Evolutionary conservation across 2,888 invertebrate species (phyloP), one percentile per base, ranked within the genome.

Genomic region (Elaeidobius kamerunicus): DNA sequence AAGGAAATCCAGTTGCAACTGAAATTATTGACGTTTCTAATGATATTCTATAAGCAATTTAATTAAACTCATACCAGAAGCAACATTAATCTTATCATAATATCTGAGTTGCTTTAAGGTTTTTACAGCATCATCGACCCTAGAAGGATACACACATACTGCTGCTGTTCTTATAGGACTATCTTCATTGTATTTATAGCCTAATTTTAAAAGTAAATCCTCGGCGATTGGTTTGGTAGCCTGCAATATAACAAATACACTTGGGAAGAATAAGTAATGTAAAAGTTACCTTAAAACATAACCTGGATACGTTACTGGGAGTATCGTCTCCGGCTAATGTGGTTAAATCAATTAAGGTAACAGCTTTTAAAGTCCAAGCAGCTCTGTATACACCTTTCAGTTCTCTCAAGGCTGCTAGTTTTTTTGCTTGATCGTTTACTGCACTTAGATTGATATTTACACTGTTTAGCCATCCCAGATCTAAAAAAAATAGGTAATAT

Each of bases 121-220:
- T 27, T 75, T 68, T 38, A 78, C 75, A 36, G 88, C 92, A 75
- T 89, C 87, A 14, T 76, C 69, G 0, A 96, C 89, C 71, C 89
- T 82, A 41, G 82, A 83, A 1, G 98, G 97, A 74, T 97, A 97
- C 2, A 99, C 92, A 77, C 97, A 99, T 16, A 99, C 90, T 1
- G 98, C 96, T 35, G 89, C 98, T 32, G 91, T 88, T 59, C 76
- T 80, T 36, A 86, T 70, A 32, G 70, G 69, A 42, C 67, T 61
- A 14, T 19, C 34, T 15, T 49, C 28, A 45, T 64, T 63, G 48
- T 73, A 68, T 39, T 70, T 61, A 58, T 73, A 67, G 2, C 72
- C 70, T 20, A 77, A 62, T 35, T 60, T 54, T 19, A 58, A 55
- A 12, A 69, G 56, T 19, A 66, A 48, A 54, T 66, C 61, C 45